These are phyloP conservation scores for Bilobella aurantiaca DNA, from an alignment of 1,140 invertebrate genomes.

Conservation along the genomic window DNA sequence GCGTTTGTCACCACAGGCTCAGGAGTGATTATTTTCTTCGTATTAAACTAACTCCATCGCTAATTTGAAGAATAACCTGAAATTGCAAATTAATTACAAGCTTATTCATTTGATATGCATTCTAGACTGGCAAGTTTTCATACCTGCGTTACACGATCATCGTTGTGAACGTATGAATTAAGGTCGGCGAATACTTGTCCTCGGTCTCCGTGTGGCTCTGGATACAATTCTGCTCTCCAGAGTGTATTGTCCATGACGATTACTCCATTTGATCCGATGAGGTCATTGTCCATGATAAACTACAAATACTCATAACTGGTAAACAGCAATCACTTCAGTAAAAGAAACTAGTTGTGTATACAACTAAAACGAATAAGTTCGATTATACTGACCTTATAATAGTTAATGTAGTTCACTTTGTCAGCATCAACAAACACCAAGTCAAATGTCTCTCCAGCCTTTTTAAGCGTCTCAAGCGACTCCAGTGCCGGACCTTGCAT, in stretches of 20 bases:
- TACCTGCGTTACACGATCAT: conserved; percentile 17
- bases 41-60: conserved; percentile 13
- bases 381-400: conserved; percentile 35
- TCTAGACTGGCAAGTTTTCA: background rate
- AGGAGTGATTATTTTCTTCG: background rate
- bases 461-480: conserved; percentile 15
- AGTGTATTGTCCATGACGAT: conserved; percentile 16
- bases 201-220: background rate
- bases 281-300: conserved; percentile 20
- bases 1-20: background rate
- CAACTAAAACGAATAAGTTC: too few species aligned
- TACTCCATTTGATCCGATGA: background rate
- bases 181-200: conserved; percentile 5
- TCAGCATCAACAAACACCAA: conserved; percentile 32
- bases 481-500: conserved; percentile 22
- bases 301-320: conserved; percentile 4
- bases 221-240: conserved; percentile 5
- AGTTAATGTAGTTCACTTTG: conserved; percentile 28
- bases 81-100: background rate
- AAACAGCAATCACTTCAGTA: too few species aligned
- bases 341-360: too few species aligned
- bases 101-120: background rate
- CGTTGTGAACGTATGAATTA: conserved; percentile 7
- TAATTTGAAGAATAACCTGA: conserved; percentile 15
- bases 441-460: conserved; percentile 25